Percentiles rank a stretch among this genome's conserved stretches.
These are phyloP conservation scores for Ennomos erosarius DNA, from an alignment of 2,888 invertebrate species.

Conservation along the genomic window DNA sequence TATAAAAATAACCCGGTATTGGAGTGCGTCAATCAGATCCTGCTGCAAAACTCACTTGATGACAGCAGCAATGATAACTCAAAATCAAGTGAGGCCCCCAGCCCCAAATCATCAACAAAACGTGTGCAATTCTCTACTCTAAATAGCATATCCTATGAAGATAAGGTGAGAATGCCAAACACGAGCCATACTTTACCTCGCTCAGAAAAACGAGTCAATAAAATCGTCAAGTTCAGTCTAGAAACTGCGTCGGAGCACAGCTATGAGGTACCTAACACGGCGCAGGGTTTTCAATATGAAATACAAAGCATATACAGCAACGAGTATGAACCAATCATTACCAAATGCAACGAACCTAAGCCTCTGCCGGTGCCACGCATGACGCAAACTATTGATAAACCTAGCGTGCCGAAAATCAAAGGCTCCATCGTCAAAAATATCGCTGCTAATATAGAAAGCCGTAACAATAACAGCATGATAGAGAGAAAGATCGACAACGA, in stretches of 20 bases:
- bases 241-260: conserved; percentile 85
- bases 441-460: conserved; percentile 79
- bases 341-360: conserved; percentile 71
- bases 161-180: conserved; percentile 68
- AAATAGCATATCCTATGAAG: conserved; percentile 85
- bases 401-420: conserved; percentile 72
- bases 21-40: conserved; percentile 94
- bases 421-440: conserved; percentile 82
- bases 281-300: conserved; percentile 81
- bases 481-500: conserved; percentile 78
- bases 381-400: conserved; percentile 60
- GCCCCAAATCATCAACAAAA: conserved; percentile 80
- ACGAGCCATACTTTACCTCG: conserved; percentile 70
- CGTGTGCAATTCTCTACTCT: conserved; percentile 87
- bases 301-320: conserved; percentile 90
- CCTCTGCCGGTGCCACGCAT: conserved; percentile 65
- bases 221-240: conserved; percentile 81
- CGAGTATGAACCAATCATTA: conserved; percentile 89
- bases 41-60: conserved; percentile 90
- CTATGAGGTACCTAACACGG: conserved; percentile 86
- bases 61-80: conserved; percentile 82
- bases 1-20: conserved; percentile 93
- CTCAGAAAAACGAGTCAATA: conserved; percentile 77
- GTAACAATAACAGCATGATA: conserved; percentile 62
- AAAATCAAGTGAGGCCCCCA: conserved; percentile 77